phyloP scores from a whole-genome alignment of 1,140 invertebrate species.

The Drosophila tropicalis region DNA sequence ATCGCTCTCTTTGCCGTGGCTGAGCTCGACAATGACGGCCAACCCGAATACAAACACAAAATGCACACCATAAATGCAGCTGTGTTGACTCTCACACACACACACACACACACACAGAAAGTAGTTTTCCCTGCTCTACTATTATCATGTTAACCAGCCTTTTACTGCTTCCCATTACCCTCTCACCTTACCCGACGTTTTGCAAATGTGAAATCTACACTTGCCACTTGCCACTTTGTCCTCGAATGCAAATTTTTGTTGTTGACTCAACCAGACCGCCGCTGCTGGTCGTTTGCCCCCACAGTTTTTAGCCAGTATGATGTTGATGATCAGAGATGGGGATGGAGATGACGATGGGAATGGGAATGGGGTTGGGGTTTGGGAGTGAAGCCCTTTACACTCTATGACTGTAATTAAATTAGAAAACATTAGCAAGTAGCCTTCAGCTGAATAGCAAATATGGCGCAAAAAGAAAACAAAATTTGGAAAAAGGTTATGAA shows the following conservation, averaged over 20 bases:
- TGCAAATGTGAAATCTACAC: conserved; percentile 58
- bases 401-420: conserved; percentile 54
- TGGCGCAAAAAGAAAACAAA: background rate
- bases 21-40: conserved; percentile 7
- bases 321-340: background rate
- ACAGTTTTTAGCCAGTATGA: background rate
- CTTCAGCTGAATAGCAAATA: conserved; percentile 49
- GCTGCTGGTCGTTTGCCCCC: background rate
- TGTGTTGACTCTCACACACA: conserved; percentile 35
- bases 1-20: conserved; percentile 10
- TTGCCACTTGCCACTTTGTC: conserved; percentile 58
- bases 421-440: conserved; percentile 61
- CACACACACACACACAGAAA: background rate
- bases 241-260: conserved; percentile 59
- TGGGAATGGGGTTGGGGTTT: no score
- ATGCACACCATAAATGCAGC: conserved; percentile 26
- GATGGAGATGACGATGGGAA: background rate
- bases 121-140: background rate
- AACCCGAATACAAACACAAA: conserved; percentile 8
- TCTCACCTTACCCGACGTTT: background rate
- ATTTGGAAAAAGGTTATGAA: background rate
- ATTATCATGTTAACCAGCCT: conserved; percentile 13
- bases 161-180: background rate
- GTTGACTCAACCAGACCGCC: conserved; percentile 24
- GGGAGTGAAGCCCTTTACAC: background rate